Conservation (phyloP, 1,140 invertebrate species). For the Teleogryllus occipitalis region DNA sequence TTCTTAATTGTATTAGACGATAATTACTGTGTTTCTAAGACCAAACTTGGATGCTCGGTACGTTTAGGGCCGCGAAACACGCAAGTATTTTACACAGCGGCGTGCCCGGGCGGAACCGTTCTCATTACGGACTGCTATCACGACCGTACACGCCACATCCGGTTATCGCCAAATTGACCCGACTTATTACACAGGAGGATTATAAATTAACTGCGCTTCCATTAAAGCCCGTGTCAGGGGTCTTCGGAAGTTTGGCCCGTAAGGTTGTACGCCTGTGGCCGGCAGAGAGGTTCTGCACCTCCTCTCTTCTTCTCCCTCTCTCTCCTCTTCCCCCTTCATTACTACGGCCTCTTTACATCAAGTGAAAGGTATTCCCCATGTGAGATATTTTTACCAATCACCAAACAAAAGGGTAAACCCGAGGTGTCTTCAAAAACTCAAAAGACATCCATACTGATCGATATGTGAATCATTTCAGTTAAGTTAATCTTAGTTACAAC, state of each 20-base stretch:
- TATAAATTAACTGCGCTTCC: not conserved
- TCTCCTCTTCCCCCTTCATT: too few relatives aligned
- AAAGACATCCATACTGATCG: too few relatives aligned
- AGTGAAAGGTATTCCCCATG: too few relatives aligned
- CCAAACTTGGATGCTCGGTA: not conserved
- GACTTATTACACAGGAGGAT: not conserved
- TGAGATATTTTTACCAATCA: too few relatives aligned
- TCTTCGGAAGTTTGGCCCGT: not conserved
- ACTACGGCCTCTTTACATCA: too few relatives aligned
- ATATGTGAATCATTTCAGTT: too few relatives aligned
- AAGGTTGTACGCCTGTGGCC: not conserved
- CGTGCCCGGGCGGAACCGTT: not conserved
- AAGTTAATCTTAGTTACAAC: too few relatives aligned
- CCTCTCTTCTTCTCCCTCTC: too few relatives aligned
- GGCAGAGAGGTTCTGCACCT: too few relatives aligned
- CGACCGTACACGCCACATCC: not conserved
- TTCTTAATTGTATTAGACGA: slow-evolving; percentile 5
- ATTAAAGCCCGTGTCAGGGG: not conserved
- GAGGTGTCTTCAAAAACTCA: too few relatives aligned
- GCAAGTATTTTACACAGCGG: not conserved
- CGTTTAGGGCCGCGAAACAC: not conserved
- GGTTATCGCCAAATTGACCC: not conserved
- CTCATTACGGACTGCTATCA: not conserved
- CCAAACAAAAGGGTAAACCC: too few relatives aligned
- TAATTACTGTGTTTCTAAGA: not conserved